Conservation (phyloP, 2,888 invertebrate genomes). For the Pseudolycoriella hygida region DNA sequence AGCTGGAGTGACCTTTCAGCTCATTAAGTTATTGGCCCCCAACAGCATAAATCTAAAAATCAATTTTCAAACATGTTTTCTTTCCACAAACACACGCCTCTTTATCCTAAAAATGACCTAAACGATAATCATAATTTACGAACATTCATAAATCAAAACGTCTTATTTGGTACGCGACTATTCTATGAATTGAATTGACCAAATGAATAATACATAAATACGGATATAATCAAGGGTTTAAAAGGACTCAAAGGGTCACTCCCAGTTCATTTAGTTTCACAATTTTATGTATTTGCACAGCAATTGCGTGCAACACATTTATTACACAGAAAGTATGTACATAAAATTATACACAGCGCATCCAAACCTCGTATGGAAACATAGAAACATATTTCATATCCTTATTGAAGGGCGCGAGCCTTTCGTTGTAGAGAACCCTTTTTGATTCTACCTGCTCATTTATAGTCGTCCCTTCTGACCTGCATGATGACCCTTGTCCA, state of each 20-base stretch:
- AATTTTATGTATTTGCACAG: neutral
- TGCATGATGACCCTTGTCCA: constrained; percentile 13
- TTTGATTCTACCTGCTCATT: neutral
- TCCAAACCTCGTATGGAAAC: no score
- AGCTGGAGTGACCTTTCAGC: no score
- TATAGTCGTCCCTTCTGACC: constrained; percentile 8
- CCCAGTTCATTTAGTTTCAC: constrained; percentile 5
- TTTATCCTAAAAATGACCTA: neutral
- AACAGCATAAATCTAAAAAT: neutral
- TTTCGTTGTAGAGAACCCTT: neutral
- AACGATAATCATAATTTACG: neutral
- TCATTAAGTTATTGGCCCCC: no score
- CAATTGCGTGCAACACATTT: no score
- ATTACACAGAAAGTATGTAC: no score
- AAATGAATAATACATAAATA: no score
- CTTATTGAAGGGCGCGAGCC: constrained; percentile 4
- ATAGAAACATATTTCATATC: no score
- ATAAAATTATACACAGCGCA: no score
- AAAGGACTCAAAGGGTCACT: constrained; percentile 2
- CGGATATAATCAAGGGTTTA: no score
- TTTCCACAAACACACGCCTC: constrained; percentile 1
- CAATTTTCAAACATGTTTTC: constrained; percentile 1
- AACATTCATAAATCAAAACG: neutral
- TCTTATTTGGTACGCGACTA: no score
- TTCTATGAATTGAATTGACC: no score